Evolutionary conservation across 2,113 vertebrate species (phyloP).

Genomic region (Lophura nycthemera): DNA sequence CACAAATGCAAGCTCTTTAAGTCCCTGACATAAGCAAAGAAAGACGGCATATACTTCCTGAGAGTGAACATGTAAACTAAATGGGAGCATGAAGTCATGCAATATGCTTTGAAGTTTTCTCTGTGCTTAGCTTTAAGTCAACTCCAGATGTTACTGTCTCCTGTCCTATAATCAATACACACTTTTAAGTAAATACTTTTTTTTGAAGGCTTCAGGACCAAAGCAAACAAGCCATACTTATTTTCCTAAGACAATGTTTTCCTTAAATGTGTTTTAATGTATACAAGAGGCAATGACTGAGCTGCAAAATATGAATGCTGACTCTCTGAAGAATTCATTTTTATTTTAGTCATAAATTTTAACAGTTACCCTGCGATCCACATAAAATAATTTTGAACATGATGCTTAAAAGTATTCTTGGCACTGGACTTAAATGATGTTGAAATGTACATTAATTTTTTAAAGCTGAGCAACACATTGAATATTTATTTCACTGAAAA

Average conservation of each 20-base stretch:
- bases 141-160: constrained; percentile 4
- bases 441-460: neutral
- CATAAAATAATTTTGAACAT: neutral
- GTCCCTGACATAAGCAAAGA: neutral
- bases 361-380: neutral
- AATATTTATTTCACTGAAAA: neutral
- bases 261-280: neutral
- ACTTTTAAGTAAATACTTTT: constrained; percentile 7
- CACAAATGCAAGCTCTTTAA: neutral
- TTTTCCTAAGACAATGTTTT: neutral
- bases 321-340: neutral
- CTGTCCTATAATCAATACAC: constrained; percentile 11
- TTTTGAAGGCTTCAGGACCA: neutral
- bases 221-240: neutral
- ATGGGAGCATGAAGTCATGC: neutral
- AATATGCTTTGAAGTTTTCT: neutral
- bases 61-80: neutral
- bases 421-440: neutral
- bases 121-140: neutral
- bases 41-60: neutral
- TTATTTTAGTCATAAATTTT: neutral
- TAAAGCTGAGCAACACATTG: neutral
- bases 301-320: neutral
- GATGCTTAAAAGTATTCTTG: neutral
- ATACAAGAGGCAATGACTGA: neutral